Evolutionary conservation across 2,113 vertebrate species (phyloP).

Genomic region (Ptilorrhoa leucosticta): DNA sequence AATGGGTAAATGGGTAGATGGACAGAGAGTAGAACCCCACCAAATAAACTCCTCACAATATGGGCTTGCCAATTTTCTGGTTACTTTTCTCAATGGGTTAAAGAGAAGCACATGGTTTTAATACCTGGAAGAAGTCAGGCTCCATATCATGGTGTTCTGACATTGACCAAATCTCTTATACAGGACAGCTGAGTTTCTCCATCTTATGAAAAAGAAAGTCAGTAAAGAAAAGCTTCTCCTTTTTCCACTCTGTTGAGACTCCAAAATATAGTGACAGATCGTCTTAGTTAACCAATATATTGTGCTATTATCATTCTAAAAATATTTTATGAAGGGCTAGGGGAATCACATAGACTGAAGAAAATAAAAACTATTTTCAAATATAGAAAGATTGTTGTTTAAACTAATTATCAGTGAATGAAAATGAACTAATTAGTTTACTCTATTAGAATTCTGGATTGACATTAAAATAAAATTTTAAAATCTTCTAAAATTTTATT

Average conservation of each 20-base stretch:
- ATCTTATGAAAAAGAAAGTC: background rate
- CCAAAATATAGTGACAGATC: background rate
- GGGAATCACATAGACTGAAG: background rate
- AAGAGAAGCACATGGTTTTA: background rate
- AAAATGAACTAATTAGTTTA: background rate
- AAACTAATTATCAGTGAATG: background rate
- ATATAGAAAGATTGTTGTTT: background rate
- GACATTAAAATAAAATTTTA: background rate
- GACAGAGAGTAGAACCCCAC: background rate
- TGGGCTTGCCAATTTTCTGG: background rate
- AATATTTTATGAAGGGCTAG: background rate
- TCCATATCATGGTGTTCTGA: background rate
- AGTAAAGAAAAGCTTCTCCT: background rate
- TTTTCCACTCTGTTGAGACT: background rate
- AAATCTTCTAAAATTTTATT: background rate
- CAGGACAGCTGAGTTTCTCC: background rate
- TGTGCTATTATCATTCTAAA: background rate
- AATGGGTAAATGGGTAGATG: slow-evolving; percentile 27
- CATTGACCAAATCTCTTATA: background rate
- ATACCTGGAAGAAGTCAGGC: background rate
- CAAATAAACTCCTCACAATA: background rate
- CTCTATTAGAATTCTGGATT: background rate
- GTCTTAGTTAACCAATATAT: background rate
- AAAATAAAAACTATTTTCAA: background rate
- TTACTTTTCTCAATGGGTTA: background rate